Base-by-base conservation (phyloP, 2,113 vertebrate species). In the Furnarius figulus region DNA sequence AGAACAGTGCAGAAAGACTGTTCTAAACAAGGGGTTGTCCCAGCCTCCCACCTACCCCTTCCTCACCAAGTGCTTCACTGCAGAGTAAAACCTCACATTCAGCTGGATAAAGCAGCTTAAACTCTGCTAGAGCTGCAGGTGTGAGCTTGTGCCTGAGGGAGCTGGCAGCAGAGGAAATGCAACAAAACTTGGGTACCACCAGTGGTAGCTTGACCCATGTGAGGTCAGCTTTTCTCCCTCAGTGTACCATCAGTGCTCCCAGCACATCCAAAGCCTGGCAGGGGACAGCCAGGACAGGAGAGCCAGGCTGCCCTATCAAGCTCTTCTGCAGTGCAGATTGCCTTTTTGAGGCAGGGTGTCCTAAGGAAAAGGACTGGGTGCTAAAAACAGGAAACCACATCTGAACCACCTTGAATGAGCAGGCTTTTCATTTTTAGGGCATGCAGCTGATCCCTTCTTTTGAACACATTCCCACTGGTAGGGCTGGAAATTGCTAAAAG, bases 401-500 rank as follows among this genome's bases (percentile, higher is more conserved):
- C 77, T 67, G 62, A 93, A 76, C 22, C 8, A 3, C 44, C 46
- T 52, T 39, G 79, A 94, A 85, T 20, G 35, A 28, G 62, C 0
- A 40, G 20, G 25, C 20, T 84, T 92, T 93, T 94, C 12, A 59
- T 81, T 95, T 89, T 31, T 39, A 74, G 89, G 65, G n/a, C 47
- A 67, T 23, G 62, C 47, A 88, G 94, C 52, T 91, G 84, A 72
- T 77, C 79, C 30, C 33, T 79, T 12, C 40, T 95, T 94, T 89
- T 74, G 92, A 94, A 72, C 61, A 71, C 17, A 31, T 79, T 93
- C 78, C 81, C 68, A 27, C 13, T 10, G 7, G 62, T 47, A 68
- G 44, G 42, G 39, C 74, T 97, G 81, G 76, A 95, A 97, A 96
- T 80, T 35, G 90, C 89, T 92, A 82, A 94, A 97, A 95, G 42